phyloP scores from a whole-genome alignment of 2,113 vertebrate species.

The Barbus barbus region DNA sequence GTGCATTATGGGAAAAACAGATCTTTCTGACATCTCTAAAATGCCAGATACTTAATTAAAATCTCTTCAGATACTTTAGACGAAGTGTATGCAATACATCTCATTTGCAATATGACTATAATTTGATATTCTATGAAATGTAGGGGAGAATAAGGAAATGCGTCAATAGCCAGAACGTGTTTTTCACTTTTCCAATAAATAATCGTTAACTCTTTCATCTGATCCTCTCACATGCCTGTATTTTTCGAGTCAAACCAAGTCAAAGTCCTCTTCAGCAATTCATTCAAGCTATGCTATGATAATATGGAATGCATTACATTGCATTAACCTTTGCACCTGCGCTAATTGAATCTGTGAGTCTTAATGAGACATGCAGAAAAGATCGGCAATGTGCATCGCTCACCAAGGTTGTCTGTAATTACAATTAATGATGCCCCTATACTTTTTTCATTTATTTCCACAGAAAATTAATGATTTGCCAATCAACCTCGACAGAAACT shows the following conservation, averaged over 20 bases:
- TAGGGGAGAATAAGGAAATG: not conserved
- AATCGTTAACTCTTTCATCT: not conserved
- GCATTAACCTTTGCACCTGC: constrained; percentile 49
- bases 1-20: constrained; percentile 12
- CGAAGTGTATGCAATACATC: not conserved
- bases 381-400: constrained; percentile 27
- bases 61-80: not conserved
- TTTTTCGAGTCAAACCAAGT: not conserved
- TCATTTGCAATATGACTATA: not conserved
- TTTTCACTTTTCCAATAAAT: not conserved
- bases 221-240: not conserved
- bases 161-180: not conserved
- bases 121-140: not conserved
- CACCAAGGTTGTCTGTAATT: constrained; percentile 50
- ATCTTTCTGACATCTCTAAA: constrained; percentile 5
- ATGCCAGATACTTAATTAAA: not conserved
- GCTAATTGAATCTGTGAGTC: constrained; percentile 49
- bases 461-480: constrained; percentile 38
- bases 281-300: constrained; percentile 10
- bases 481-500: constrained; percentile 36
- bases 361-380: constrained; percentile 47
- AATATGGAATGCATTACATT: constrained; percentile 51
- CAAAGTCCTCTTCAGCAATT: constrained; percentile 30
- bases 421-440: constrained; percentile 46
- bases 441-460: constrained; percentile 38